Evolutionary conservation across 2,113 vertebrate genomes (phyloP), one percentile per base, ranked within the genome.

Genomic region (Pandion haliaetus): DNA sequence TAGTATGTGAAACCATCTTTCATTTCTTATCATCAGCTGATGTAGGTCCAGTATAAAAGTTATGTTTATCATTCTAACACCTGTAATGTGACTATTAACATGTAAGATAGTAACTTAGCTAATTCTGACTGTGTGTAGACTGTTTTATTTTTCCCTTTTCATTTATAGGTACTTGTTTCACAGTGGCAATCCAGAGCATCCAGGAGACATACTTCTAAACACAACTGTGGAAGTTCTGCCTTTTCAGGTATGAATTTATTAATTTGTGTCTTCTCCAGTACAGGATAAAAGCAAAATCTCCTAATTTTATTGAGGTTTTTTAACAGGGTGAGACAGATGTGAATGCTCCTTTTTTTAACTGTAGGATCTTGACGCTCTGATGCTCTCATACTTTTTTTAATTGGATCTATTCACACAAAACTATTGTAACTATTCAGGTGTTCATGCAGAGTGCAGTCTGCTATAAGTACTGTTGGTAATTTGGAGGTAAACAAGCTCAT

Each of bases 121-220:
- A 58, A 78, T 74, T 78, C 81, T 80, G 73, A 28, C 70, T 70
- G 5, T 25, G 24, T 24, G 4, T 36, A 57, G 47, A 55, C 8
- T 40, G 17, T 32, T 32, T 65, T 24, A 54, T 65, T 87, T 88
- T 76, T 26, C n/a, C 4, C 31, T 86, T 97, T 74, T 74, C 18
- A 59, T 98, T 97, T 98, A 12, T 95, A 99, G 99, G 97, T 99
- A 99, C 95, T 98, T 99, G 88, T 99, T 99, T 98, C 99, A 99
- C 85, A 99, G 99, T 82, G 99, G 99, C 70, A 99, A 99, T 97
- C 99, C 99, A 97, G 99, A 99, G 88, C 99, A 99, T 81, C 99
- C 99, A 32, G 99, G 99, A 78, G 99, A 99, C 96, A 99, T 98
- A 97, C 98, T 99, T 54, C 97, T 99, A 76, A 99, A 99, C 97